Base-by-base conservation (phyloP, 2,113 vertebrate species). In the Entelurus aequoreus region DNA sequence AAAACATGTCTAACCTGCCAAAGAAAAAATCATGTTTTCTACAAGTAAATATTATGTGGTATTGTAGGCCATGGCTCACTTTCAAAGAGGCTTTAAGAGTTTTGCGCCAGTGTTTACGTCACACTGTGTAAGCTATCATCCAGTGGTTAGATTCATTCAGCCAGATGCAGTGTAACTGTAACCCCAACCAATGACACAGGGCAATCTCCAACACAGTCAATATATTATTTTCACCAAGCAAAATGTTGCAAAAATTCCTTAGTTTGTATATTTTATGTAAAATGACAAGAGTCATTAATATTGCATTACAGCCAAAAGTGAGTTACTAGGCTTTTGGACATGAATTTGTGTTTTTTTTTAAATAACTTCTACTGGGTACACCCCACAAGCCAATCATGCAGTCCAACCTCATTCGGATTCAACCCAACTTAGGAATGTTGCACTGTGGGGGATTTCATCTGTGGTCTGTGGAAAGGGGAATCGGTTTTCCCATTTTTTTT, bases 21-120 rank as follows among this genome's bases (percentile, higher is more conserved):
- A 69, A 57, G 58, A 65, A 54, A 42, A 48, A 28, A 64, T 56
- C 44, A 73, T 14, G 57, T 66, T 80, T 70, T 69, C 49, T 60
- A 28, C 54, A 49, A 74, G 47, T 70, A 81, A 84, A 79, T 66
- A 82, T 57, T 55, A 42, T 75, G 44, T 54, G 63, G 76, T 72
- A 50, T 21, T 66, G 52, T 48, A 1, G 15, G 71, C 9, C 16
- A 37, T 44, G 69, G 62, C 65, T 70, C 54, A 40, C 48, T 75
- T 79, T 81, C 63, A 73, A 71, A 84, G 65, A 77, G 64, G 36
- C 60, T 65, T 74, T 51, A 14, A 63, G 60, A 73, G 35, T 5
- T 51, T 55, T 54, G 52, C 0, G 42, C 68, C 75, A 77, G 63
- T 70, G 66, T 81, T 84, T 75, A 78, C 79, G 42, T 77, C 74